Base-by-base conservation (phyloP, 2,113 vertebrate species). In the Notechis scutatus region DNA sequence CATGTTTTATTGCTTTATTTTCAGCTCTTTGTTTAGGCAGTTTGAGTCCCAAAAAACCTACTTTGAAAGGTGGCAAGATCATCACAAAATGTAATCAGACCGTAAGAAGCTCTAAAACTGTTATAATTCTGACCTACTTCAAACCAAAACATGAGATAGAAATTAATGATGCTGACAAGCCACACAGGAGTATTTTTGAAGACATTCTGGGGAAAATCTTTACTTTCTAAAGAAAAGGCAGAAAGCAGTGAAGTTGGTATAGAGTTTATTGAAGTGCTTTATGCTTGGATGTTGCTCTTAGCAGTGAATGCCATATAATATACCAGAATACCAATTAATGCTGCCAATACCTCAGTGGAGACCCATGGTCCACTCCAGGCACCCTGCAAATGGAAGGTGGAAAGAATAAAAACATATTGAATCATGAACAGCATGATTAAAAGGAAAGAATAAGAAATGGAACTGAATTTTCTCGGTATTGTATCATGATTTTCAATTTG, bases 291-390 rank as follows among this genome's bases (percentile, higher is more conserved):
- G 95, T 97, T 97, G 96, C 97, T 98, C 95, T 99, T 99, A 26
- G 98, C 97, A 2, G 96, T 99, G 97, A 98, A 98, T 12, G 99
- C 99, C 95, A 99, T 88, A 95, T 99, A 99, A 95, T 99, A 99
- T 88, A 98, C 93, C 45, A 98, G 56, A 69, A 99, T 97, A 34
- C 99, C 98, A 0, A 99, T 97, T 3, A 96, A 97, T 2, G 97
- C 99, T 0, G 98, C 99, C 95, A 99, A 95, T n/a, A 99, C 98
- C 94, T 99, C 99, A 0, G 98, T 99, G 14, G 98, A 98, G 86
- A 99, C 98, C 98, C 98, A 99, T 1, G 99, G 99, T 55, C 98
- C 99, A 0, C 88, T 99, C 99, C 98, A 99, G 0, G 98, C 98
- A 69, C 98, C 99, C 98, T 99, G 96, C 14, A 18, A 8, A 3